phyloP scores from a whole-genome alignment of 1,140 invertebrate genomes.

The Agraylea sexmaculata region DNA sequence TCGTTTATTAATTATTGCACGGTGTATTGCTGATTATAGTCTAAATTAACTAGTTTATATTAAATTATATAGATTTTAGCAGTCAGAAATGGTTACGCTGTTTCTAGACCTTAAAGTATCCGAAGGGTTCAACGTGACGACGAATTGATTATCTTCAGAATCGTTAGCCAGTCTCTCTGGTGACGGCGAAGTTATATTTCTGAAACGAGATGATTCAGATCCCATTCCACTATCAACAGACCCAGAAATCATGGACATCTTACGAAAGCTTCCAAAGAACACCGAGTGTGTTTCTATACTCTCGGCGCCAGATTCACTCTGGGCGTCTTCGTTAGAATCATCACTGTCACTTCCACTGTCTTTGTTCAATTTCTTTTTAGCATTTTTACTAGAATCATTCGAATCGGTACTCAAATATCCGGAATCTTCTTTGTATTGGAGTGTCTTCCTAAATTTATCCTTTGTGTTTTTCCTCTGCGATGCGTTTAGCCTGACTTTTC shows the following conservation, averaged over 20 bases:
- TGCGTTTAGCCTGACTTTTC: slow-evolving; percentile 4
- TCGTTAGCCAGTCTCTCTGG: not conserved
- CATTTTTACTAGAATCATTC: slow-evolving; percentile 38
- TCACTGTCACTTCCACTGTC: slow-evolving; percentile 46
- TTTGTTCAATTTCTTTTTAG: slow-evolving; percentile 30
- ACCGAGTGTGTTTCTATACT: slow-evolving; percentile 77
- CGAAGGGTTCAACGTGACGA: too few species aligned
- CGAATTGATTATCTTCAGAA: too few species aligned
- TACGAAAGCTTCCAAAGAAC: slow-evolving; percentile 55
- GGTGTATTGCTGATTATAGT: slow-evolving; percentile 1
- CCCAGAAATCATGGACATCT: slow-evolving; percentile 22
- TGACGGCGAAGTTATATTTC: not conserved
- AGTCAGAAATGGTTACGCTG: too few species aligned
- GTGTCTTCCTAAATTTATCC: slow-evolving; percentile 16
- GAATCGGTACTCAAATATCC: slow-evolving; percentile 70
- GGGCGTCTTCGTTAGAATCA: slow-evolving; percentile 48
- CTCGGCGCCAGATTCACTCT: slow-evolving; percentile 72
- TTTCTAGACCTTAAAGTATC: too few species aligned
- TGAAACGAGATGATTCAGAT: too few species aligned
- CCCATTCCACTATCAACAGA: slow-evolving; percentile 19
- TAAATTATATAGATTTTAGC: too few species aligned
- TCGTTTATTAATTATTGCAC: slow-evolving; percentile 9
- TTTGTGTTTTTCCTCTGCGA: slow-evolving; percentile 8
- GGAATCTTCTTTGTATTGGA: slow-evolving; percentile 43
- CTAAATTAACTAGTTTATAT: slow-evolving; percentile 3